Percentiles rank a stretch among this genome's conserved stretches.
These are phyloP conservation scores for Falco columbarius DNA, from an alignment of 2,797 vertebrate species.

Conservation along the genomic window DNA sequence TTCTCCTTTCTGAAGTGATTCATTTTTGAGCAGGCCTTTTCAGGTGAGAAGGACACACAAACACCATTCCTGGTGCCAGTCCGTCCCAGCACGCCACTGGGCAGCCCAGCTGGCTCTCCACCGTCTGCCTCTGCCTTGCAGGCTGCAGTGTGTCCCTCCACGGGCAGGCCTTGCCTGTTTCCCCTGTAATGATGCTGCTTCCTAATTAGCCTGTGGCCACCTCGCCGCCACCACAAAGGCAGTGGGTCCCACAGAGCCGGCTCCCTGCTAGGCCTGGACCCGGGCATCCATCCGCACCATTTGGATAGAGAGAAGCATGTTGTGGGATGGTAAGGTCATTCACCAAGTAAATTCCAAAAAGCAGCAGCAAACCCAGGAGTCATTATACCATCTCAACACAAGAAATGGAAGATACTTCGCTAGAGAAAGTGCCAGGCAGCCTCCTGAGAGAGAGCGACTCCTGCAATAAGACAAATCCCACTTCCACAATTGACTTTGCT, in stretches of 20 bases:
- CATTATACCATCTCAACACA: background rate
- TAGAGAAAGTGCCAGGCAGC: background rate
- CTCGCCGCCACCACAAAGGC: background rate
- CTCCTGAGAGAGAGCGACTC: background rate
- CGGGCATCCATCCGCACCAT: background rate
- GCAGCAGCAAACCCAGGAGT: background rate
- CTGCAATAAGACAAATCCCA: background rate
- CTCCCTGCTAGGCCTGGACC: background rate
- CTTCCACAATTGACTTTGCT: background rate
- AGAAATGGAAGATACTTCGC: background rate
- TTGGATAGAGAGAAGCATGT: background rate
- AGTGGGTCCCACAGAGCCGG: background rate
- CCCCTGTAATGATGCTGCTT: background rate
- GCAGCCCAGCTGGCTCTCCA: accelerated
- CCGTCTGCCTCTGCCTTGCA: accelerated
- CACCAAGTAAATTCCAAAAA: background rate
- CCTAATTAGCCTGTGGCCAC: background rate
- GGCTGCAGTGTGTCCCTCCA: background rate
- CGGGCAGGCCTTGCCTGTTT: background rate
- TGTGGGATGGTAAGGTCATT: background rate
- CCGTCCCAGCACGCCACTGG: background rate
- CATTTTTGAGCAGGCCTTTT: background rate
- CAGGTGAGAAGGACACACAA: background rate
- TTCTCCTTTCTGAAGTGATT: background rate
- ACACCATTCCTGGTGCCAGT: background rate